Base-by-base conservation (phyloP, 2,888 invertebrate species). In the Heteropelma amictum region DNA sequence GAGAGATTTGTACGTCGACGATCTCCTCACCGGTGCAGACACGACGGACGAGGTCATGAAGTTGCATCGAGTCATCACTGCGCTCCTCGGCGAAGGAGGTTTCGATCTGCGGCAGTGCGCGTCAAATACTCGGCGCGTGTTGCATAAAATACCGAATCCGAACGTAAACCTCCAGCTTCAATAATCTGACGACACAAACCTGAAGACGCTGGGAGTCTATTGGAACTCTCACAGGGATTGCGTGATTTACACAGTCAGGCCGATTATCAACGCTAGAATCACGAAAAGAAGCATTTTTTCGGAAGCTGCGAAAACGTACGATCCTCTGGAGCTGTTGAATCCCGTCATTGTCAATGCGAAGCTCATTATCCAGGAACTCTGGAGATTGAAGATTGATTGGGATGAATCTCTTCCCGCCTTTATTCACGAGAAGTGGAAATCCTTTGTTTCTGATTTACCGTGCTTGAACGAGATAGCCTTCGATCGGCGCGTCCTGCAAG, bases 1-100 rank as follows among this genome's bases (percentile, higher is more conserved):
- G 35, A 42, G 38, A n/a, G 75, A 77, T n/a, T 54, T 72, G 1
- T 77, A 79, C 5, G 73, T 79, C 5, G 79, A 79, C 12, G 79
- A 79, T 19, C 14, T 75, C 0, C 17, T 79, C 1, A 76, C 73
- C 2, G 76, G 77, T 0, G 67, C 76, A 0, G 53, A 45, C 4
- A 70, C 71, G 1, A 19, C 70, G 0, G 40, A 64, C 14, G 70
- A 77, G 14, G 23, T 64, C 2, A 23, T 56, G 0, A 30, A 19
- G 0, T n/a, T 76, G 0, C 60, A 64, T 6, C 47, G 76, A 2
- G 61, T 73, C 21, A 33, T 74, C 26, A 58, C 42, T 3, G 26
- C 23, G 1, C 23, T 79, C 4, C 51, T 71, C 0, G 38, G 33
- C 4, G n/a, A 28, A 21, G 77, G 77, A 19, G 60, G 63, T 8